phyloP scores from a whole-genome alignment of 64 coral and sea anemone species.

The Stichodactyla helianthus region DNA sequence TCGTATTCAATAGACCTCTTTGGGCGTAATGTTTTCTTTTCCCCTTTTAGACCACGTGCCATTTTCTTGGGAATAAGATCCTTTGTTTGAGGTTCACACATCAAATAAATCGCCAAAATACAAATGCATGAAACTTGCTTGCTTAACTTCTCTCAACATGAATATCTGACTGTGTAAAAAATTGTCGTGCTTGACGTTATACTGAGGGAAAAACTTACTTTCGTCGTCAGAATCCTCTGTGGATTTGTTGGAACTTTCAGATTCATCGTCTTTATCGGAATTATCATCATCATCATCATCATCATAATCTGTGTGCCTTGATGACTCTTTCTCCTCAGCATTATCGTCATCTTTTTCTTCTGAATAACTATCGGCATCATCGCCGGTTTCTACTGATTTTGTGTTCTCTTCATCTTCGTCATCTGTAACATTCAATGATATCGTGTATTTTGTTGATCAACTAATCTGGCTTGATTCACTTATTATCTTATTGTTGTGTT shows the following conservation, averaged over 20 bases:
- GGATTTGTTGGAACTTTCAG: not conserved
- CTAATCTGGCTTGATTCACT: too few relatives aligned
- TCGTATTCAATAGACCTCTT: too few relatives aligned
- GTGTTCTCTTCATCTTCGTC: not conserved
- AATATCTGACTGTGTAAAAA: too few relatives aligned
- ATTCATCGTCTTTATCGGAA: not conserved
- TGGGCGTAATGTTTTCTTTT: too few relatives aligned
- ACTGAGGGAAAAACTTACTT: not conserved
- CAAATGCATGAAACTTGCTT: too few relatives aligned
- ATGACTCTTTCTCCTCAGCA: not conserved
- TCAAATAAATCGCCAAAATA: too few relatives aligned
- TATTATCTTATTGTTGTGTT: too few relatives aligned
- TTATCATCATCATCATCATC: not conserved
- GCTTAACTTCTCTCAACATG: too few relatives aligned
- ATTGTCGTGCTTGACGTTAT: too few relatives aligned
- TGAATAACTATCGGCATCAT: not conserved
- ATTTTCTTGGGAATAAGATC: too few relatives aligned
- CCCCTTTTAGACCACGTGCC: too few relatives aligned
- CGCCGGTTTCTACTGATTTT: not conserved
- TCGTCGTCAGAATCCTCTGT: not conserved
- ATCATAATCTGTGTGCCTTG: not conserved
- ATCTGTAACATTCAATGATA: not conserved
- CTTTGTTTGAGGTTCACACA: too few relatives aligned
- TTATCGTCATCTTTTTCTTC: slow-evolving; percentile 8
- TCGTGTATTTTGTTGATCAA: not conserved